Conservation (phyloP, 2,797 vertebrate genomes). For the Xerus rutilus region DNA sequence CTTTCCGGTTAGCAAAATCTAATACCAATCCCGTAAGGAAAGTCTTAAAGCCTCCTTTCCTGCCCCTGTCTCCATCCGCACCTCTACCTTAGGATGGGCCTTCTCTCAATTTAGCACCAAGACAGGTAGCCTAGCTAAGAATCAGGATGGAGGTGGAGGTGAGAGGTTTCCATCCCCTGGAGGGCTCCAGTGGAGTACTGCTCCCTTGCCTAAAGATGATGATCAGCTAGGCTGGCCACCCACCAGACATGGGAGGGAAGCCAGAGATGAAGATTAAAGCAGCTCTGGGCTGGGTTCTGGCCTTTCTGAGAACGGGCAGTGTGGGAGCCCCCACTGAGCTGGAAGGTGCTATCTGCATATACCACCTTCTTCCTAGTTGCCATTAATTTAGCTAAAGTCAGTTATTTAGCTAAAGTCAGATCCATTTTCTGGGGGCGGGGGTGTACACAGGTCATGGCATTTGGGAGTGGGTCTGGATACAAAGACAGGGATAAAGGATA, state of each 20-base stretch:
- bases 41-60: neutral
- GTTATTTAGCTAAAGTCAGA: neutral
- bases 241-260: neutral
- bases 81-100: neutral
- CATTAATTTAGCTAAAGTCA: neutral
- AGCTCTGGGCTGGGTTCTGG: neutral
- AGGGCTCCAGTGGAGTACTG: neutral
- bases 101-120: neutral
- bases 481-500: conserved; percentile 21
- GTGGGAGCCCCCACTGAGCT: neutral
- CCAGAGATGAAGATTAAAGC: conserved; percentile 11
- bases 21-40: neutral
- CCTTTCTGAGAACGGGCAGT: conserved; percentile 25
- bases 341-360: neutral
- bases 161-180: neutral
- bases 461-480: conserved; percentile 24
- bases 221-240: neutral
- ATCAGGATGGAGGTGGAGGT: no score
- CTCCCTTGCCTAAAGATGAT: neutral
- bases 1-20: neutral
- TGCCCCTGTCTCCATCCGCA: neutral
- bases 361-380: neutral
- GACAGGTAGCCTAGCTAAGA: neutral
- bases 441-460: neutral
- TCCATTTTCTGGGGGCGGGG: conserved; percentile 10